Base-by-base conservation (phyloP, 2,113 vertebrate genomes). In the Eolophus roseicapilla region DNA sequence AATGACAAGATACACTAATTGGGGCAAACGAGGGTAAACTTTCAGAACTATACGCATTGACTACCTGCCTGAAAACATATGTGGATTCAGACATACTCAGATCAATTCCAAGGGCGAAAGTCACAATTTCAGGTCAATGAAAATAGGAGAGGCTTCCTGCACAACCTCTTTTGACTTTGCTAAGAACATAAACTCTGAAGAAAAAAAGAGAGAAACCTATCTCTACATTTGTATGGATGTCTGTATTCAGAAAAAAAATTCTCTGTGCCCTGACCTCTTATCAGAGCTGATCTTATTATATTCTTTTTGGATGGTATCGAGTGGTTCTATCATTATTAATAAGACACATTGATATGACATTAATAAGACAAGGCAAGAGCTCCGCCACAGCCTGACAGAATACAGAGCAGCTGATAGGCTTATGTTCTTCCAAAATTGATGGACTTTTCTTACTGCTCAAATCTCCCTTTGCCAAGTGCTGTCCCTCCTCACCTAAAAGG, bases 261-360 rank as follows among this genome's bases (percentile, higher is more conserved):
- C 37, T 88, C 39, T 1, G 3, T 64, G 39, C 47, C 77, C 63
- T 86, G 85, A 94, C 85, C 88, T 92, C 73, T 93, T 88, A 92
- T 43, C 82, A 50, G 7, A 55, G 79, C 55, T 75, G 50, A 78
- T 86, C 46, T 81, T 88, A 75, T 29, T 73, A 69, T 43, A 80
- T 79, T 93, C 57, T 62, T 67, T 74, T 64, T 11, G n/a, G 78
- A 57, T 17, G 15, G 17, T 81, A 95, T 83, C 0, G 11, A 90
- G 73, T 44, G 47, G 71, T 81, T 93, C 76, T 86, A 85, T 94
- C 88, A 81, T 52, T 92, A 83, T 92, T 93, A 96, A 96, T 83
- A 94, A 77, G 80, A 86, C 73, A 83, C 19, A 47, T 78, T 94
- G 90, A 83, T 94, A 86, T 70, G 86, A 96, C 76, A 86, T 86